Evolutionary conservation across 2,113 vertebrate species (phyloP).

Genomic region (Saguinus midas): DNA sequence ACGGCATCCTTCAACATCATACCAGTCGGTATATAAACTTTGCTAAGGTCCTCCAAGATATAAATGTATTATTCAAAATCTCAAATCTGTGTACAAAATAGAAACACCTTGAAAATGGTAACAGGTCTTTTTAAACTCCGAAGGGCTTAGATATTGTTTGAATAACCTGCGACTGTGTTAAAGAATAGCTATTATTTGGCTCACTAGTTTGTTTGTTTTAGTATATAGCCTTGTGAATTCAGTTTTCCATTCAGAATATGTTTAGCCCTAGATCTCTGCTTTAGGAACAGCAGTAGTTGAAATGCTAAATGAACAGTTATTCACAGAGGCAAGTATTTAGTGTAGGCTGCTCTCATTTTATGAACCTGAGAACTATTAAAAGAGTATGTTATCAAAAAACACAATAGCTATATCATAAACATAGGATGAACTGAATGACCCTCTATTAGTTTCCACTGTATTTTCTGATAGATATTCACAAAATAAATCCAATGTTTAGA

Average conservation of each 20-base stretch:
- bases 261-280: neutral
- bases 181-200: neutral
- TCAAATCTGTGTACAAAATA: neutral
- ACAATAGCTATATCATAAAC: neutral
- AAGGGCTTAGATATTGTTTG: neutral
- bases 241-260: conserved; percentile 8
- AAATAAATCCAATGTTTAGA: neutral
- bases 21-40: neutral
- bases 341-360: neutral
- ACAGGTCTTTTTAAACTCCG: neutral
- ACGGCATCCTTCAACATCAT: neutral
- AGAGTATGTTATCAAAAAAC: neutral
- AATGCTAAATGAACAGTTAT: neutral
- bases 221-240: neutral
- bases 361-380: conserved; percentile 35
- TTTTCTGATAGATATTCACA: neutral
- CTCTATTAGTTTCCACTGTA: neutral
- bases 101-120: neutral
- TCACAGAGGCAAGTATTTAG: neutral
- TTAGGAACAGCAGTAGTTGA: neutral
- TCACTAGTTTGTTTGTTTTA: neutral
- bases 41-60: neutral
- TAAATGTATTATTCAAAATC: neutral
- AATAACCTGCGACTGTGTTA: neutral
- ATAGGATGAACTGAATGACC: neutral